Evolutionary conservation across 2,888 invertebrate genomes (phyloP).

Genomic region (Trissolcus brochymenae): DNA sequence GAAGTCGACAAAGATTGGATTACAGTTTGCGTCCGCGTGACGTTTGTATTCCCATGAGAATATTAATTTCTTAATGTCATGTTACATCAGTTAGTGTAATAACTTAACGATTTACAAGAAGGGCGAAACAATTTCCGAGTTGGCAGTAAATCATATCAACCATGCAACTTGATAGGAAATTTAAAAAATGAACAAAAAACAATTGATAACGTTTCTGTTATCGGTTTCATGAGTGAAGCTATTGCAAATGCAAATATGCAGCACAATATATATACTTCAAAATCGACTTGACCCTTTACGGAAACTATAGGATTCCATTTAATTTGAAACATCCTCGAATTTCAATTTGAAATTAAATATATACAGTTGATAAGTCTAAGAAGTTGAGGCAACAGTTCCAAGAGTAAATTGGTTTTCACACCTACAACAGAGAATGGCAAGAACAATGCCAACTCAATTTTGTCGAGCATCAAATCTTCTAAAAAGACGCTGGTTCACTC

Average conservation of each 20-base stretch:
- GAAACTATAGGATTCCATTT: neutral
- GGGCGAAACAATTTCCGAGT: no score
- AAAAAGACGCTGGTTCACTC: conserved; percentile 10
- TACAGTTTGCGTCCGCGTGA: conserved; percentile 33
- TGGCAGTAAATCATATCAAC: no score
- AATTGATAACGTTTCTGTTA: no score
- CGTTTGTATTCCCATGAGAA: conserved; percentile 25
- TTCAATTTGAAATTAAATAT: conserved; percentile 10
- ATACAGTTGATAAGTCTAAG: conserved; percentile 15
- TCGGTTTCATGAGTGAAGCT: neutral
- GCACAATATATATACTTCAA: no score
- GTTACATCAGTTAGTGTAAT: conserved; percentile 24
- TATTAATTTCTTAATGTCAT: conserved; percentile 43
- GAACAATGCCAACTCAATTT: conserved; percentile 31
- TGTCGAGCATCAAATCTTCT: conserved; percentile 3
- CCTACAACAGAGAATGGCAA: conserved; percentile 12
- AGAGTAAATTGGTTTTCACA: conserved; percentile 26
- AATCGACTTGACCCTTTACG: no score
- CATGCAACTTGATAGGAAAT: no score
- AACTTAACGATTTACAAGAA: conserved; percentile 8
- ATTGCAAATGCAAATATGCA: no score
- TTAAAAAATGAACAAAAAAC: no score
- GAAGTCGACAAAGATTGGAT: conserved; percentile 39
- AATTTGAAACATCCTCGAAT: conserved; percentile 1
- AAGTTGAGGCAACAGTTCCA: conserved; percentile 3